These are phyloP conservation scores for Manduca sexta DNA, from an alignment of 1,140 invertebrate species.

Conservation along the genomic window DNA sequence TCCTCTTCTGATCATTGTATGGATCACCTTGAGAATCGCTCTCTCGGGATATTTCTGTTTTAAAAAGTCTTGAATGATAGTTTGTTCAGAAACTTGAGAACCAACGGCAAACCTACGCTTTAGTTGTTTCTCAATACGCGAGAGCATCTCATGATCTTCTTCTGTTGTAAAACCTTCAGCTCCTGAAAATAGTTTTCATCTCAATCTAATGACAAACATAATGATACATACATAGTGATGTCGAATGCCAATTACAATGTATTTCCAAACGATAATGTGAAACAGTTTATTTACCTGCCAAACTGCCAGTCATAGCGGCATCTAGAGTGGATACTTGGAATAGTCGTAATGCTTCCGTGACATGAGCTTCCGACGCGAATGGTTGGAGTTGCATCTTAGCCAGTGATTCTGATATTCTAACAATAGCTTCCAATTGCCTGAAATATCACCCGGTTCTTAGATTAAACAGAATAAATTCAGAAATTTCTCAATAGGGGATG, in stretches of 20 bases:
- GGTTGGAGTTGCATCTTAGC: constrained; percentile 98
- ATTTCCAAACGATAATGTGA: too few relatives aligned
- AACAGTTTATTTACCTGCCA: constrained; percentile 81
- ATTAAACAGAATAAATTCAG: too few relatives aligned
- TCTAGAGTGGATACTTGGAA: constrained; percentile 99
- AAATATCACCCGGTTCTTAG: too few relatives aligned
- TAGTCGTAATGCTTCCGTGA: constrained; percentile 97
- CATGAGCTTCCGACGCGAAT: constrained; percentile 93
- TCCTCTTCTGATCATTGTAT: constrained; percentile 94
- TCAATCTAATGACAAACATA: too few relatives aligned
- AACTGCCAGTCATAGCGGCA: constrained; percentile 93
- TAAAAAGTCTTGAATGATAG: constrained; percentile 95
- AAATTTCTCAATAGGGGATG: too few relatives aligned
- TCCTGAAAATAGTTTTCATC: constrained; percentile 71
- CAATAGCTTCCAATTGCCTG: constrained; percentile 96
- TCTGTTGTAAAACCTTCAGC: constrained; percentile 97
- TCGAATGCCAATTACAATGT: too few relatives aligned
- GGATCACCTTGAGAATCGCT: constrained; percentile 91
- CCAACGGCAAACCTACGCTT: constrained; percentile 97
- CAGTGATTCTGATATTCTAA: constrained; percentile 96
- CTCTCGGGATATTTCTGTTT: constrained; percentile 95
- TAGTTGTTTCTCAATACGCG: constrained; percentile 94
- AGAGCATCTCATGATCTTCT: constrained; percentile 93
- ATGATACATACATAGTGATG: too few relatives aligned
- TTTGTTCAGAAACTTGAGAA: constrained; percentile 95